These are phyloP conservation scores for Melanocharis versteri DNA, from an alignment of 2,113 vertebrate genomes.

Conservation along the genomic window DNA sequence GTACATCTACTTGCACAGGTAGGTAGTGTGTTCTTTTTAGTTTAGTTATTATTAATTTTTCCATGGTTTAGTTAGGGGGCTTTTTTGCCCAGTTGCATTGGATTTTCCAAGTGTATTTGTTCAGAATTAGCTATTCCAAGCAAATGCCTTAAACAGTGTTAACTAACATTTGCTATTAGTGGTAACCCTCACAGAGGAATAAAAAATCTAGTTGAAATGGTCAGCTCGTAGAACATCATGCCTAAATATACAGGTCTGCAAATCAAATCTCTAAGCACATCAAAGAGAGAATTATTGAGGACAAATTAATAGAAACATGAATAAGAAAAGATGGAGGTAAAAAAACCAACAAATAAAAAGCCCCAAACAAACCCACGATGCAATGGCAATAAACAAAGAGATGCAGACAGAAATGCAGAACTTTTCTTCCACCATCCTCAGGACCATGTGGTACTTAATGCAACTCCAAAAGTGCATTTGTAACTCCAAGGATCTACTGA, in stretches of 20 bases:
- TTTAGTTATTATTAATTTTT: background rate
- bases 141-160: background rate
- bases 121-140: background rate
- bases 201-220: background rate
- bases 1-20: background rate
- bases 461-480: background rate
- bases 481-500: background rate
- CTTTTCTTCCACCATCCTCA: background rate
- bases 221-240: background rate
- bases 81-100: background rate
- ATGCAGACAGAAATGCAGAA: background rate
- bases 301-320: background rate
- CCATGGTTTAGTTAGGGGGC: fast-evolving
- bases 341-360: background rate
- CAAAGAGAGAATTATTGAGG: background rate
- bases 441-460: background rate
- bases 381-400: background rate
- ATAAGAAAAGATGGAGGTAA: background rate
- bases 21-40: background rate
- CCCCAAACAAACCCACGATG: background rate
- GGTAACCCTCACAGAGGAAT: background rate
- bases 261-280: background rate
- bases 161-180: background rate
- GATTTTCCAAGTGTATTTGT: background rate
- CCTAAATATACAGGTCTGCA: background rate